Evolutionary conservation across 2,888 invertebrate species (phyloP), one percentile per base, ranked within the genome.

Genomic region (Dicycla oo): DNA sequence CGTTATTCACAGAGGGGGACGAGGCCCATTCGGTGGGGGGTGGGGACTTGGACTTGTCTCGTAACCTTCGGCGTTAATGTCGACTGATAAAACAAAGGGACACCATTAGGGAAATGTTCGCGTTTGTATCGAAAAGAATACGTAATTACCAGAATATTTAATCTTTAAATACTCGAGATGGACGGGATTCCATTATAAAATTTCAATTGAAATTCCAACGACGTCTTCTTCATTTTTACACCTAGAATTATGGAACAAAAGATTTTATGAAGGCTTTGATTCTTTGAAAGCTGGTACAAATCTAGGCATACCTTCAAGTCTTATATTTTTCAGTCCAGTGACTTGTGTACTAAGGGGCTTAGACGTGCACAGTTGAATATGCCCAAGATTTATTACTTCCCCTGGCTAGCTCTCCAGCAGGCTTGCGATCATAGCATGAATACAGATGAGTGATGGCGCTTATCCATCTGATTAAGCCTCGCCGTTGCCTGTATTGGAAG

Each of bases 91-190:
- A 70, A 86, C 78, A 86, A 85, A 84, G 49, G 71, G 72, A 76
- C 68, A 78, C 75, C 71, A 81, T 81, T 73, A 80, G 72, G 69
- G 75, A 76, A 82, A 79, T 71, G 73, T 69, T 45, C 54, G 73
- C 74, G 75, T 78, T 79, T 78, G 75, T 85, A 86, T 80, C 65
- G 78, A 69, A 86, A 77, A 80, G 68, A 86, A 84, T 82, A 82
- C 70, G 75, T 79, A 82, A 86, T 86, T 82, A 80, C 63, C 49
- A 71, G 70, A 82, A 74, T 75, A 62, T 80, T 80, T 67, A 65
- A 75, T 79, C 64, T 74, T 73, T 69, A 53, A 86, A 84, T 77
- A 64, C 69, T 79, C 47, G 45, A 73, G 69, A 75, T 72, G 63
- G 67, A 64, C 56, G 69, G 63, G 38, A 75, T 73, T 74, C 71